A percentile compares a stretch with the other conserved stretches of the same genome.
Conservation (phyloP, 2,797 vertebrate species). For the Hephaestus fuliginosus region DNA sequence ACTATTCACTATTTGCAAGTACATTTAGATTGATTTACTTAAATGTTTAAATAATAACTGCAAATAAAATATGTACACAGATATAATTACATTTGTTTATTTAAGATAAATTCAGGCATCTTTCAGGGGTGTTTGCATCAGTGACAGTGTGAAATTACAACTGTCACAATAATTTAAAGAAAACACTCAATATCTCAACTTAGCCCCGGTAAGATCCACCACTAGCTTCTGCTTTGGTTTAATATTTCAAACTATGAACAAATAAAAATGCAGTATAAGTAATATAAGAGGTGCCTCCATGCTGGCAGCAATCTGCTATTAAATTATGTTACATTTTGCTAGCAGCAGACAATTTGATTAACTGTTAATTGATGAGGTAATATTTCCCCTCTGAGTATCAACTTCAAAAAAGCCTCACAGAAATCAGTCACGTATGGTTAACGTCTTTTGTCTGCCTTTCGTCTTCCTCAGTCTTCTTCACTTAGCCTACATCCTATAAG, state of each 20-base stretch:
- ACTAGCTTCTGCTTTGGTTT: background rate
- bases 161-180: background rate
- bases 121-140: background rate
- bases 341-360: constrained; percentile 17
- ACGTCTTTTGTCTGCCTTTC: constrained; percentile 2
- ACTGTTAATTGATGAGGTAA: constrained; percentile 20
- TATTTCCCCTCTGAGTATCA: constrained; percentile 24
- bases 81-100: background rate
- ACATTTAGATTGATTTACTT: background rate
- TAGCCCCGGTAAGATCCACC: background rate
- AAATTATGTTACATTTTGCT: constrained; percentile 28
- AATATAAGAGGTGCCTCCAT: constrained; percentile 5
- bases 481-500: background rate
- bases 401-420: constrained; percentile 22
- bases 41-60: background rate
- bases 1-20: background rate
- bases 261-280: constrained; percentile 14
- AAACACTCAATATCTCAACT: background rate
- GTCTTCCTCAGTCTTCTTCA: background rate
- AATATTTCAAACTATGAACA: background rate
- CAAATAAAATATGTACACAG: background rate
- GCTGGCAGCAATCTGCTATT: constrained; percentile 12
- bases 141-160: background rate
- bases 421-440: constrained; percentile 26
- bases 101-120: background rate